Base-by-base conservation (phyloP, 2,888 invertebrate genomes). In the Epiblema foenella region DNA sequence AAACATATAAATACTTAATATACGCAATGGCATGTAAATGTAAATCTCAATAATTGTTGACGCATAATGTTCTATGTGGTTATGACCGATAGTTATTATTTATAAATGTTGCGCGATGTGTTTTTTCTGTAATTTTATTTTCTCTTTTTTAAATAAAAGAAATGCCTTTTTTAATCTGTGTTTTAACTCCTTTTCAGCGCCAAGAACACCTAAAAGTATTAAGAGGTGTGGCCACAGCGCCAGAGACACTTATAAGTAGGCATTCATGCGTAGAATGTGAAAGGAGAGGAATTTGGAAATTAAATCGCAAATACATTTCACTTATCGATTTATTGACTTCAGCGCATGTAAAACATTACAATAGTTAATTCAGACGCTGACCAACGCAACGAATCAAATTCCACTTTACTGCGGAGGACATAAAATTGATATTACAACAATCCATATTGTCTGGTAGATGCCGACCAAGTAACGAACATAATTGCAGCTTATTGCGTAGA, bases 101-200 rank as follows among this genome's bases (percentile, higher is more conserved):
- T 90, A 89, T 90, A 89, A 89, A 90, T 90, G 90, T 92, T 91
- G 88, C 87, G 87, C 84, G 85, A 86, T 88, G 87, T 90, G 87
- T 90, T 90, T 84, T 90, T 83, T 85, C 82, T 88, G 87, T 90
- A 85, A 89, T 86, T 85, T 86, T 86, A 86, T 88, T 88, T 84
- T 79, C 80, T 78, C 82, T 86, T 87, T 87, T 87, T 85, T 81
- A 78, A 79, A 88, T 85, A 81, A 85, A 87, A 89, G 85, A 87
- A 88, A 89, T 80, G 83, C 84, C 88, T 88, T 90, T 90, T 87
- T 88, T 85, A 80, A 73, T 51, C 57, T 15, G 66, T 73, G 64
- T 46, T 46, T 46, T 8, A 46, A 46, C 8, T n/a, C 46, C n/a
- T n/a, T n/a, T n/a, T n/a, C n/a, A n/a, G n/a, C n/a, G n/a, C n/a